Evolutionary conservation across 2,888 invertebrate species (phyloP), one percentile per base, ranked within the genome.

Genomic region (Trissolcus brochymenae): DNA sequence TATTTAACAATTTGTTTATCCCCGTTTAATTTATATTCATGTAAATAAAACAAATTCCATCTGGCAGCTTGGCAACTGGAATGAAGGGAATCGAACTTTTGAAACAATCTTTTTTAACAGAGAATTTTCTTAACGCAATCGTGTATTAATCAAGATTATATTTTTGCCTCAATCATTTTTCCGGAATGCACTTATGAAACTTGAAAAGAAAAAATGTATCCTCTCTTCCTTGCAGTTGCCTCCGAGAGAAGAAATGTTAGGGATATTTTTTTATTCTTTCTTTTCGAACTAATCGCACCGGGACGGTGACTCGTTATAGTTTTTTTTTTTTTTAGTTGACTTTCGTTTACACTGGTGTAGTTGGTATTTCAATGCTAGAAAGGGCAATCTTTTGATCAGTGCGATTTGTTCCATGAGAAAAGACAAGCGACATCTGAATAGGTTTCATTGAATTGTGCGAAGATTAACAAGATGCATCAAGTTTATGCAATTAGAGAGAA

Each of bases 361-460:
- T 19, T 67, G 51, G 61, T 50, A 51, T 60, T 55, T 60, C 25
- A 71, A 29, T 49, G 46, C 46, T 56, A 54, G 53, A 17, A n/a
- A 19, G 49, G 57, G 40, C 16, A 29, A 53, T 7, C 19, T 21
- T 65, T 53, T 21, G 25, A 59, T 61, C 56, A 50, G 35, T 19
- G 70, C 21, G 57, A 56, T 57, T 64, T 6, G 19, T 65, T 72
- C 57, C 46, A 25, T 17, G 19, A 6, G 35, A 64, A 40, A 60
- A n/a, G 40, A 51, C 53, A 54, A 51, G 56, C 61, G 73, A 66
- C 43, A 56, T 73, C 73, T 73, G 73, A 73, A 73, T 73, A 56
- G 50, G 11, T 40, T 51, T 17, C 17, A 55, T 17, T 14, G 14
- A 41, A 17, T 57, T 41, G 43, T 57, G 9, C 13, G 29, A n/a